A percentile compares a stretch with the other conserved stretches of the same genome.
Conservation (phyloP, 2,113 vertebrate species). For the Anas platyrhynchos region DNA sequence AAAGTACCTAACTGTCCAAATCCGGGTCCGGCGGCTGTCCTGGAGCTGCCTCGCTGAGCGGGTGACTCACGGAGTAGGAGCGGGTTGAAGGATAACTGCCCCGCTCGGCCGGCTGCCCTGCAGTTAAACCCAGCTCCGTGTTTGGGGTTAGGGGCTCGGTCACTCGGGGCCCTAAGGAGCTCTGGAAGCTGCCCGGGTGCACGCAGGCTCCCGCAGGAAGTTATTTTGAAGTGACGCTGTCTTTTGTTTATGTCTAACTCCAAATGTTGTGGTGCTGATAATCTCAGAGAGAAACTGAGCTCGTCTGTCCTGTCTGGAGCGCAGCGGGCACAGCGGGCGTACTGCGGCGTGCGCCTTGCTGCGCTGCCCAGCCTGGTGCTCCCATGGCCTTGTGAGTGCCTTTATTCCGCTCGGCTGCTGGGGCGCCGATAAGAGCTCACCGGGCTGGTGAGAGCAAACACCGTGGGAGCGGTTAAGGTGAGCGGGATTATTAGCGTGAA, state of each 20-base stretch:
- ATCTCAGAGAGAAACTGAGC: not conserved
- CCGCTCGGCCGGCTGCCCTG: accelerated
- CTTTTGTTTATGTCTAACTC: not conserved
- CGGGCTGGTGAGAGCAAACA: not conserved
- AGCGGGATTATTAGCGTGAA: not conserved
- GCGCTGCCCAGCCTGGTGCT: not conserved
- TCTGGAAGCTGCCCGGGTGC: accelerated
- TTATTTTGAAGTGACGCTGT: not conserved
- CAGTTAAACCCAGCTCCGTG: not conserved
- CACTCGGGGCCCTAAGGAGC: not conserved
- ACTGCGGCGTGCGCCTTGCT: not conserved
- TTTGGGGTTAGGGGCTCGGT: not conserved
- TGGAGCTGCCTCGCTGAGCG: accelerated
- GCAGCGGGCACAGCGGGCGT: too few relatives aligned
- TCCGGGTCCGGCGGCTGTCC: accelerated
- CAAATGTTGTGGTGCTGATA: not conserved
- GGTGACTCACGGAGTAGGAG: not conserved
- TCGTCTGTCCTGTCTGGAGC: not conserved
- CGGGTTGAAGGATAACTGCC: not conserved
- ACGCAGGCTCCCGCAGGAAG: accelerated
- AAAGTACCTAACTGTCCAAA: accelerated
- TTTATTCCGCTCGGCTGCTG: not conserved
- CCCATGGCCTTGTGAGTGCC: not conserved
- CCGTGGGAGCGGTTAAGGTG: not conserved
- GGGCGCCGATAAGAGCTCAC: too few relatives aligned